Base-by-base conservation (phyloP, 2,888 invertebrate genomes). In the Agriopis aurantiaria region DNA sequence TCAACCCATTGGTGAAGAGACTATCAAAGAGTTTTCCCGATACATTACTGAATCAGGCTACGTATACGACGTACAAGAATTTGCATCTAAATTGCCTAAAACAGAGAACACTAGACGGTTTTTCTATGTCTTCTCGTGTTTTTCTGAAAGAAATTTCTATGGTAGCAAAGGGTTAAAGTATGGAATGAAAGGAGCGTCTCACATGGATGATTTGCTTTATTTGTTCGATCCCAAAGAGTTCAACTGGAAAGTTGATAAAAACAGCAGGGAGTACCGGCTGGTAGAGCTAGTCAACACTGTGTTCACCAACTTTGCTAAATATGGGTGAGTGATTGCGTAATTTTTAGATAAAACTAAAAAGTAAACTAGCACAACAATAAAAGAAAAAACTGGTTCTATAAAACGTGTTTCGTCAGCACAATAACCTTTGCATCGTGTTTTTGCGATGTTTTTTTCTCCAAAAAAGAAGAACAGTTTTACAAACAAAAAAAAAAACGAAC, bases 221-320 rank as follows among this genome's bases (percentile, higher is more conserved):
- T 55, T 89, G 1, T 90, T 88, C 14, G 53, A 62, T 77, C 82
- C 14, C 45, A 71, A 7, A 76, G 0, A 72, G 70, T 7, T 72
- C 75, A 3, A 81, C 80, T 65, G 51, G 62, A 62, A 71, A 3
- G 23, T 62, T 85, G n/a, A 73, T n/a, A 77, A 69, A 40, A 71
- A 76, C 11, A 82, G 87, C 0, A 76, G 79, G 0, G 78, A 78
- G 7, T 86, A 83, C 57, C 74, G 81, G 58, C 73, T 86, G 68
- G 82, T 91, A 3, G 75, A 88, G 0, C 81, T 71, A 40, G 73
- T 87, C 0, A 85, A 83, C 0, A 87, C 71, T 12, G 77, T 91
- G 12, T 89, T 88, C 86, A 89, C 90, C 0, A 88, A 90, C 67
- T 91, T 90, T 58, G 90, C 89, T 0, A 90, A 89, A 81, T 82